phyloP scores from a whole-genome alignment of 2,888 invertebrate species.

The Nudaria mundana region DNA sequence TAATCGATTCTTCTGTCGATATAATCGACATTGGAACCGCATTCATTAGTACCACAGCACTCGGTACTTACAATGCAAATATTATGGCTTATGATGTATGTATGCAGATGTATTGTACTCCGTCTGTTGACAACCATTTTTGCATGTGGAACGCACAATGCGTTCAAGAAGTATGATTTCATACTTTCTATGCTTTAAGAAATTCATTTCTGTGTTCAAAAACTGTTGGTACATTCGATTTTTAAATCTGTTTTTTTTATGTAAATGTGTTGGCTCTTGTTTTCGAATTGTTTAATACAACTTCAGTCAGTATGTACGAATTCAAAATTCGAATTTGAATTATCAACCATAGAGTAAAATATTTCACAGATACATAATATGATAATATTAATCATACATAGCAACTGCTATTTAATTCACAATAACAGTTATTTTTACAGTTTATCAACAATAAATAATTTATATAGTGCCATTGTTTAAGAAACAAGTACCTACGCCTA shows the following conservation, averaged over 20 bases:
- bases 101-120: constrained; percentile 19
- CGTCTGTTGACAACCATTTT: constrained; percentile 34
- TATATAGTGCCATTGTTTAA: too few relatives aligned
- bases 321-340: not conserved
- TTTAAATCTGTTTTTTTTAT: constrained; percentile 4
- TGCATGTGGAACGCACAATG: constrained; percentile 20
- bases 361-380: too few relatives aligned
- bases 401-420: too few relatives aligned
- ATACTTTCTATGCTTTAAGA: constrained; percentile 23
- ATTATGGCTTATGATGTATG: constrained; percentile 24
- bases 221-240: constrained; percentile 1
- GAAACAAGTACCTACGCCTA: too few relatives aligned
- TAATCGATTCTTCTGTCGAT: constrained; percentile 45
- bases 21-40: constrained; percentile 32
- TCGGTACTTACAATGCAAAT: constrained; percentile 34
- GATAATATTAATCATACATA: too few relatives aligned
- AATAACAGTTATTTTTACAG: too few relatives aligned
- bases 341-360: too few relatives aligned
- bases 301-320: too few relatives aligned
- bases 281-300: too few relatives aligned
- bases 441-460: too few relatives aligned
- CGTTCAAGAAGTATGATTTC: constrained; percentile 22
- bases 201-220: constrained; percentile 14
- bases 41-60: constrained; percentile 31
- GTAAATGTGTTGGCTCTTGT: too few relatives aligned